Conservation (phyloP, 2,797 vertebrate species). For the Sarcoramphus papa region DNA sequence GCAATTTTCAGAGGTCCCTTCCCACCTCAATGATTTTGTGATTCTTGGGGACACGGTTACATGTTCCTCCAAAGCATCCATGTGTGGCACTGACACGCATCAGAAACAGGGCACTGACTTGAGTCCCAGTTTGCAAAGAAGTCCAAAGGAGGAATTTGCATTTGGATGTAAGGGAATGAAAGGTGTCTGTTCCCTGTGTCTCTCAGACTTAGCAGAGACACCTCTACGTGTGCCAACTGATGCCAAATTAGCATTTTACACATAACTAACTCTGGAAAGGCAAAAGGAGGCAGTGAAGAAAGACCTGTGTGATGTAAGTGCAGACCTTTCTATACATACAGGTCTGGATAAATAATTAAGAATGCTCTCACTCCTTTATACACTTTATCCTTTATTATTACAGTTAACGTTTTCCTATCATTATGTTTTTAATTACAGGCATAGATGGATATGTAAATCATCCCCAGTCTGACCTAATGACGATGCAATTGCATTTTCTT, state of each 20-base stretch:
- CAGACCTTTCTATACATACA: not conserved
- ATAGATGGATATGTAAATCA: constrained; percentile 3
- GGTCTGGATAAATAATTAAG: not conserved
- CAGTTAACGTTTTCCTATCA: not conserved
- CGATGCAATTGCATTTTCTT: not conserved
- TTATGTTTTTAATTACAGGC: constrained; percentile 12
- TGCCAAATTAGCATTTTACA: not conserved
- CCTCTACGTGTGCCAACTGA: not conserved
- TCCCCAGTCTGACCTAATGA: not conserved
- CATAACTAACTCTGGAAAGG: not conserved
- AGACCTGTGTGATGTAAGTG: not conserved
- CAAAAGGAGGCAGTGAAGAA: not conserved
- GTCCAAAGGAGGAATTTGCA: not conserved
- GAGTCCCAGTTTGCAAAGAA: not conserved
- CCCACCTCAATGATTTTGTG: not conserved
- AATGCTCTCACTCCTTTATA: not conserved
- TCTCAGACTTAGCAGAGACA: not conserved
- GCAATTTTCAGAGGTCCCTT: not conserved
- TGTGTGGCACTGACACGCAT: not conserved
- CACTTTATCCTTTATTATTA: not conserved
- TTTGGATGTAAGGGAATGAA: not conserved
- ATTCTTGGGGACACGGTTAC: not conserved
- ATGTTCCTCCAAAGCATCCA: not conserved
- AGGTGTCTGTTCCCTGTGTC: not conserved
- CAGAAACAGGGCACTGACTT: not conserved